phyloP scores from a whole-genome alignment of 1,140 invertebrate species.

The Leptinotarsa texana region DNA sequence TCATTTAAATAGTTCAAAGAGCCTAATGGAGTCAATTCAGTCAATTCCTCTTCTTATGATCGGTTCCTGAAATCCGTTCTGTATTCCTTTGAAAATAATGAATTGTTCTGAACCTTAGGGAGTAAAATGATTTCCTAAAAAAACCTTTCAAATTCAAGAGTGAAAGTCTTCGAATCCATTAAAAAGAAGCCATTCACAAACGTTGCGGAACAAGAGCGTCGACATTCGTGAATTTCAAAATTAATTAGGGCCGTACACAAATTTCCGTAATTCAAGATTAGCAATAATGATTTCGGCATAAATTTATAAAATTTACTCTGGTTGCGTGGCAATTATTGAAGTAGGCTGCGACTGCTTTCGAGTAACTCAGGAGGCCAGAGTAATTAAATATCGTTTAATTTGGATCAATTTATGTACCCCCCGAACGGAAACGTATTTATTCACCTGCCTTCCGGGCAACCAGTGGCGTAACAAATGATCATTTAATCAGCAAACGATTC shows the following conservation, averaged over 20 bases:
- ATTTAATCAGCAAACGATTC: too few species aligned
- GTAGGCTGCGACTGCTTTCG: conserved; percentile 18
- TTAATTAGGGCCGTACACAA: conserved; percentile 24
- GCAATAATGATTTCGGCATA: conserved; percentile 28
- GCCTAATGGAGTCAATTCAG: too few species aligned
- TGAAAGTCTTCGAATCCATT: too few species aligned
- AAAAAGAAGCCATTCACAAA: not conserved
- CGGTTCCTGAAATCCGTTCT: too few species aligned
- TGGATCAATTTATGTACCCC: conserved; percentile 50
- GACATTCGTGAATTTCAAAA: conserved; percentile 20
- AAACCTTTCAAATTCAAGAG: too few species aligned
- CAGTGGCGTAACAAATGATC: not conserved
- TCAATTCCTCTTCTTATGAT: too few species aligned
- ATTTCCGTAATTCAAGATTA: conserved; percentile 27
- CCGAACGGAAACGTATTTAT: conserved; percentile 44
- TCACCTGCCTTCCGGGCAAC: conserved; percentile 38
- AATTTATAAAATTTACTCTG: conserved; percentile 28
- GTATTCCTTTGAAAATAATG: not conserved
- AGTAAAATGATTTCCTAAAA: too few species aligned
- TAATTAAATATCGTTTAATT: conserved; percentile 55
- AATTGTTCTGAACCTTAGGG: too few species aligned
- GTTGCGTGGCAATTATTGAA: conserved; percentile 25
- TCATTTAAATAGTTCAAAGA: too few species aligned
- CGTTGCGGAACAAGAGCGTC: not conserved
- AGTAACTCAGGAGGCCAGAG: conserved; percentile 41